Percentiles rank a stretch among this genome's conserved stretches.
These are phyloP conservation scores for Atherix ibis DNA, from an alignment of 2,888 invertebrate species.

Conservation along the genomic window DNA sequence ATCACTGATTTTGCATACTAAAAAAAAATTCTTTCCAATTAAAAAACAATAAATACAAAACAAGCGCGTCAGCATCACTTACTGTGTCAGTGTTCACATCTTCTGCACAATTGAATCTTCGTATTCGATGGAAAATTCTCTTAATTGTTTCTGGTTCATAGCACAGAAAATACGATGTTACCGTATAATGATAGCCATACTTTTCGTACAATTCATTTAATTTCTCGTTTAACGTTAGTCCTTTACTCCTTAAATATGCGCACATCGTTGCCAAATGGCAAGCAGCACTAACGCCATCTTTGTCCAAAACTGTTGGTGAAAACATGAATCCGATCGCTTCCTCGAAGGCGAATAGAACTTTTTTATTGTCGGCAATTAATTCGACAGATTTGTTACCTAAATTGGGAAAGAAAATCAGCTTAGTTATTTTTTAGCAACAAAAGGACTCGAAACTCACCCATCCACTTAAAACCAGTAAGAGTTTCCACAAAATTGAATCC, in stretches of 20 bases:
- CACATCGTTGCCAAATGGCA: slow-evolving; percentile 62
- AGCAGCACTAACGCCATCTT: slow-evolving; percentile 90
- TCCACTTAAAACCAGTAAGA: slow-evolving; percentile 98
- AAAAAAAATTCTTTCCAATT: slow-evolving; percentile 16
- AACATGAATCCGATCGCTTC: slow-evolving; percentile 99
- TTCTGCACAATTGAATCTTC: slow-evolving; percentile 56
- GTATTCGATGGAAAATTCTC: slow-evolving; percentile 63
- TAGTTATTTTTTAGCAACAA: no score
- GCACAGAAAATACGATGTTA: slow-evolving; percentile 83
- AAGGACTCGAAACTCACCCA: slow-evolving; percentile 52
- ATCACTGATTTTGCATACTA: slow-evolving; percentile 57
- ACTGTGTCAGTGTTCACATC: slow-evolving; percentile 41
- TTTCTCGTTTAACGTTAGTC: slow-evolving; percentile 41
- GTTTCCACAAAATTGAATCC: slow-evolving; percentile 74
- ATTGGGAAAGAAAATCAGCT: slow-evolving; percentile 7
- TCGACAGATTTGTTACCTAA: slow-evolving; percentile 60
- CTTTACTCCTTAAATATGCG: slow-evolving; percentile 45
- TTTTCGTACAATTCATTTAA: slow-evolving; percentile 60
- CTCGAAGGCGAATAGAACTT: slow-evolving; percentile 87
- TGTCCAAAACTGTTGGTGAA: slow-evolving; percentile 74
- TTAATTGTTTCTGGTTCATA: slow-evolving; percentile 52
- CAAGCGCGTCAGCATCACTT: slow-evolving; percentile 6
- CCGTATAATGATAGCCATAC: slow-evolving; percentile 80
- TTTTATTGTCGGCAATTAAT: slow-evolving; percentile 51
- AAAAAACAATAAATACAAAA: slow-evolving; percentile 1